Conservation (phyloP, 2,797 vertebrate species). For the Melopsittacus undulatus region DNA sequence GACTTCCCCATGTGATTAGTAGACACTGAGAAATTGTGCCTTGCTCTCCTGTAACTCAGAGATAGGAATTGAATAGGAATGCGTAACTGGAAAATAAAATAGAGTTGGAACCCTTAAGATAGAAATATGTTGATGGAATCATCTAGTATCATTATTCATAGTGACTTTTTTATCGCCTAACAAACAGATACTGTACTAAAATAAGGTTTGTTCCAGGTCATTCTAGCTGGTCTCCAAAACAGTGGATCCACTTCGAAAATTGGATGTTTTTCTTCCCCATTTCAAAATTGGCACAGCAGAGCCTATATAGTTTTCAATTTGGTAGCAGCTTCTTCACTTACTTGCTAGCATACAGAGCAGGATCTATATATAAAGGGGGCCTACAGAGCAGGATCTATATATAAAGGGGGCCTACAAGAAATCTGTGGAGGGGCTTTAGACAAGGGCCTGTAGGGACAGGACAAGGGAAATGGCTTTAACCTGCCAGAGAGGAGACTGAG, state of each 20-base stretch:
- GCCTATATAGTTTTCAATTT: neutral
- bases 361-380: neutral
- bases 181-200: neutral
- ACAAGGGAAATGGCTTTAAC: neutral
- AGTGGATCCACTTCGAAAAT: neutral
- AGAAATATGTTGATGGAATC: neutral
- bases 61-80: neutral
- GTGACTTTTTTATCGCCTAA: neutral
- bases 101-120: neutral
- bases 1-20: neutral
- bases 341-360: neutral
- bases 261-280: neutral
- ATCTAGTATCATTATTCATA: neutral
- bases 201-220: neutral
- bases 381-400: neutral
- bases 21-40: neutral
- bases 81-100: neutral
- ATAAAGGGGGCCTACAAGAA: neutral
- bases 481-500: neutral
- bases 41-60: neutral
- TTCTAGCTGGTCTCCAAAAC: neutral
- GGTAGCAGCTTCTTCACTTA: neutral
- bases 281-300: neutral
- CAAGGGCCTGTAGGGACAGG: neutral
- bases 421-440: neutral